Evolutionary conservation across 2,113 vertebrate genomes (phyloP), one percentile per base, ranked within the genome.

Genomic region (Mirounga angustirostris): DNA sequence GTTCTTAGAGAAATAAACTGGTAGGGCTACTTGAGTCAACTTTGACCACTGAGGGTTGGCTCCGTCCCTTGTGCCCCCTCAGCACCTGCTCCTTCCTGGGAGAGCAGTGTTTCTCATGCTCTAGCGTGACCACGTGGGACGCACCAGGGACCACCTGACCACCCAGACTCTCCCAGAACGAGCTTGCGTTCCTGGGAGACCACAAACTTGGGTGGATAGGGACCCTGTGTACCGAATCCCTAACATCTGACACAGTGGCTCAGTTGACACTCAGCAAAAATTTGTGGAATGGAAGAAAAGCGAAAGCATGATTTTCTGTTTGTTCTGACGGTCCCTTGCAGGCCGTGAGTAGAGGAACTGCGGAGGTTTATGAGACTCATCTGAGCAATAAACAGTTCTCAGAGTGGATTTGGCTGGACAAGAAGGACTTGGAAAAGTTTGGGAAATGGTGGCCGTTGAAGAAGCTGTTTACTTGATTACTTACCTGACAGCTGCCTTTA

Each of bases 401-500:
- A 79, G 52, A 73, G 63, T 56, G 40, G 50, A 69, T 76, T 59
- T 95, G 50, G 18, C 43, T 83, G 16, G n/a, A 40, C 16, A 46
- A 54, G 36, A 74, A 67, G 16, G 67, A 58, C 81, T 76, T 30
- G 13, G 46, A 43, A n/a, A 93, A 33, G 58, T 73, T 79, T 90
- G 78, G 65, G 83, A 83, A 92, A 65, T 40, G 24, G 24, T 82
- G 61, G 50, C 61, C 7, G 0, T 43, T 10, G 59, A 90, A 59
- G 61, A 97, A 40, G 65, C 10, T 21, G 18, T 63, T 97, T n/a
- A n/a, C 63, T 85, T 88, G 46, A 36, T 85, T 73, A 65, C 52
- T 88, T 65, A 63, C 19, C n/a, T 81, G 58, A 40, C 28, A 30
- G 85, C 65, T 91, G 69, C 61, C 82, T 87, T 97, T 73, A 67